phyloP scores from a whole-genome alignment of 2,888 invertebrate genomes.

The Aporophyla nigra region DNA sequence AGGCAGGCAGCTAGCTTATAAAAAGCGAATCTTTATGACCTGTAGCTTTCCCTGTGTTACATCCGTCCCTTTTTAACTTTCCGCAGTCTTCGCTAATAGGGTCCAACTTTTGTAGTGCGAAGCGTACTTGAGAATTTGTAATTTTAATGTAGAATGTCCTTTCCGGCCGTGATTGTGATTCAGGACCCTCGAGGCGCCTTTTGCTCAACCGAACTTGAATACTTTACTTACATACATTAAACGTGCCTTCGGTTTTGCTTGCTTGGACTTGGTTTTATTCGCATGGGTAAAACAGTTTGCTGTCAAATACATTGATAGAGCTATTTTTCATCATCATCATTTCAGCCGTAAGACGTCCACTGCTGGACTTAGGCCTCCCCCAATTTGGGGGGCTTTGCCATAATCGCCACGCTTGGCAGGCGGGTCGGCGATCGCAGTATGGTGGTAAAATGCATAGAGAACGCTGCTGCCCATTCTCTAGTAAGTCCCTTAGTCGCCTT shows the following conservation, averaged over 20 bases:
- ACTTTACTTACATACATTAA: background rate
- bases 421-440: no score
- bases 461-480: no score
- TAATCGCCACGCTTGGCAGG: no score
- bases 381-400: no score
- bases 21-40: background rate
- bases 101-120: constrained; percentile 53
- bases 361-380: no score
- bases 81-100: constrained; percentile 50
- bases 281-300: no score
- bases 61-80: constrained; percentile 26
- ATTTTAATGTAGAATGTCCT: constrained; percentile 41
- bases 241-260: background rate
- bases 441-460: no score
- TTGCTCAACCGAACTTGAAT: constrained; percentile 12
- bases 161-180: constrained; percentile 39
- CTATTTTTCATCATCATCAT: no score
- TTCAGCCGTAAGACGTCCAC: no score
- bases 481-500: no score
- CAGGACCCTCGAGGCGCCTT: constrained; percentile 1
- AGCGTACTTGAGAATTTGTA: constrained; percentile 52
- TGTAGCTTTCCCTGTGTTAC: constrained; percentile 8
- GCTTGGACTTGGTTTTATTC: background rate
- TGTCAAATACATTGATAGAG: no score
- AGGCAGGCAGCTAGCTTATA: no score